Percentiles rank a stretch among this genome's conserved stretches.
phyloP scores from a whole-genome alignment of 2,797 vertebrate species.

The Carduelis carduelis region DNA sequence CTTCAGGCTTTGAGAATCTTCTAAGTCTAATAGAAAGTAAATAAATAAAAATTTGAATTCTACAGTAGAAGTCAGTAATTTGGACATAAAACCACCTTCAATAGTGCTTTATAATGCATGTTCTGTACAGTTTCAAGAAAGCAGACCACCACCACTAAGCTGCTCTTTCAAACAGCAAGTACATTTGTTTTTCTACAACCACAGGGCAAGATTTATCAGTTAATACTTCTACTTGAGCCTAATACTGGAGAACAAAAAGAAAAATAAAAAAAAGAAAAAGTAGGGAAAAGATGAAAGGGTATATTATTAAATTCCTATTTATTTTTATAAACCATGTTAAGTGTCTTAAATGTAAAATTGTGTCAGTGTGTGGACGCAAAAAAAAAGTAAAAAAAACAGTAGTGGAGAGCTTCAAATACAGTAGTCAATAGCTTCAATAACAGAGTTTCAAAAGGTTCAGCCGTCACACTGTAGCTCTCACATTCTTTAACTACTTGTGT shows the following conservation, averaged over 20 bases:
- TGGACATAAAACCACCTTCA: background rate
- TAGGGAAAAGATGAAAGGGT: background rate
- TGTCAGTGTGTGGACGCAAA: background rate
- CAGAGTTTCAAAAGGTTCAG: background rate
- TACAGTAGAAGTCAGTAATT: background rate
- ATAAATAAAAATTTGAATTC: background rate
- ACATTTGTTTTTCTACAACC: background rate
- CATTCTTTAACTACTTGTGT: conserved; percentile 21
- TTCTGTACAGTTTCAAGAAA: conserved; percentile 1
- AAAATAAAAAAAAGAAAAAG: background rate
- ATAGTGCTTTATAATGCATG: background rate
- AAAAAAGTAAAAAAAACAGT: background rate
- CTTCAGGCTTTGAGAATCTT: background rate
- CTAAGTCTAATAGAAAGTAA: background rate
- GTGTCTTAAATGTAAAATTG: background rate
- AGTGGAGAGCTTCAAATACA: background rate
- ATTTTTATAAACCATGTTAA: background rate
- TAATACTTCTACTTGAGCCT: background rate
- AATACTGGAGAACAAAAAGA: background rate
- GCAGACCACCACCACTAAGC: background rate
- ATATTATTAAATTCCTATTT: background rate
- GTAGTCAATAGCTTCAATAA: background rate
- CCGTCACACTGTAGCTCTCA: background rate
- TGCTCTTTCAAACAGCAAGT: background rate
- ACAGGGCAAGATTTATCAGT: background rate